phyloP scores from a whole-genome alignment of 1,140 invertebrate species.

The Carposina sasakii region DNA sequence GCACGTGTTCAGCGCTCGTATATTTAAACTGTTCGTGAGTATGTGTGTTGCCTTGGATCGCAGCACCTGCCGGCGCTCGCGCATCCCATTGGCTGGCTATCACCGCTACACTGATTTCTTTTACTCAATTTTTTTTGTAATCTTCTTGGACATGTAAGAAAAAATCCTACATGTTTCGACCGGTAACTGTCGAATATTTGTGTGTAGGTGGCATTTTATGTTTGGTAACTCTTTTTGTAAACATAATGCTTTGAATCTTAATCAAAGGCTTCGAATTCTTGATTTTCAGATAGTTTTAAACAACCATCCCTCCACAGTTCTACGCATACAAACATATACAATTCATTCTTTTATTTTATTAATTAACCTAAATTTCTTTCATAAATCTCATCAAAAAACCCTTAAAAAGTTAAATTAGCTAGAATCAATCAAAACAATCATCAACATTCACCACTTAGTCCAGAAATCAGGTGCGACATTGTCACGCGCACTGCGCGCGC shows the following conservation, averaged over 20 bases:
- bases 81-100: conserved; percentile 65
- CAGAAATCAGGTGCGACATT: conserved; percentile 10
- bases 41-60: conserved; percentile 49
- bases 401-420: too few relatives aligned
- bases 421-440: too few relatives aligned
- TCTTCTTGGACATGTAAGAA: conserved; percentile 58
- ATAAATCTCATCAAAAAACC: too few relatives aligned
- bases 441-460: conserved; percentile 7
- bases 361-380: too few relatives aligned
- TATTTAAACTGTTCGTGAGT: conserved; percentile 47
- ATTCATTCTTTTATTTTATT: too few relatives aligned
- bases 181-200: conserved; percentile 53
- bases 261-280: conserved; percentile 27
- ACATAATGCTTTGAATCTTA: conserved; percentile 52
- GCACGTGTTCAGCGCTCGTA: conserved; percentile 67
- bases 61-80: conserved; percentile 63
- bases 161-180: conserved; percentile 68
- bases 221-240: conserved; percentile 55
- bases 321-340: too few relatives aligned
- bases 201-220: conserved; percentile 65
- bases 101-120: conserved; percentile 71
- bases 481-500: conserved; percentile 36
- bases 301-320: background rate
- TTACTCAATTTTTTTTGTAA: conserved; percentile 64
- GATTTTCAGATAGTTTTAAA: conserved; percentile 25